These are phyloP conservation scores for Hipposideros larvatus DNA, from an alignment of 2,797 vertebrate genomes.

Conservation along the genomic window DNA sequence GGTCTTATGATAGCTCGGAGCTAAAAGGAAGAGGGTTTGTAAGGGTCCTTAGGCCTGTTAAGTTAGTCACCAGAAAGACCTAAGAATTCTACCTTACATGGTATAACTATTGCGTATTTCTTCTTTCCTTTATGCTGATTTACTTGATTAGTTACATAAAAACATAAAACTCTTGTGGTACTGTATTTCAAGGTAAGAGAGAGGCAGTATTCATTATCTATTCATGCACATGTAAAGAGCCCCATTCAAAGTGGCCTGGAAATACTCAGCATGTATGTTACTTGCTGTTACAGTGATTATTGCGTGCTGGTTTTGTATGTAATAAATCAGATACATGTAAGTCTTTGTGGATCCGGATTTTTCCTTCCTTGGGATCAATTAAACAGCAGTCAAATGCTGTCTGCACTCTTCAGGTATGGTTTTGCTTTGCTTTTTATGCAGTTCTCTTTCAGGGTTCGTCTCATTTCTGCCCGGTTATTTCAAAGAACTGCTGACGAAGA, in stretches of 20 bases:
- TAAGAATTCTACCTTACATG: background rate
- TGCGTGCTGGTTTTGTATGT: background rate
- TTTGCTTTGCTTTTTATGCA: background rate
- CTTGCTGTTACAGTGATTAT: background rate
- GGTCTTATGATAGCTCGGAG: rapidly evolving
- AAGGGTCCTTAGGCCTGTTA: too few species aligned
- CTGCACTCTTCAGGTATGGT: background rate
- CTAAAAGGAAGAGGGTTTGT: background rate
- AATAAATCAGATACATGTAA: background rate
- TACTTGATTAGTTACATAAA: background rate
- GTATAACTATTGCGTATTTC: background rate
- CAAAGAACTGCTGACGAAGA: background rate
- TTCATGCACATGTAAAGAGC: background rate
- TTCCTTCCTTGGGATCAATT: background rate
- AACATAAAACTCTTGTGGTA: too few species aligned
- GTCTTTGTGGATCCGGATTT: background rate
- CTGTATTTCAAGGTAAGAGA: background rate
- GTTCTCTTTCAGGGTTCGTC: background rate
- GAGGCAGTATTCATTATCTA: background rate
- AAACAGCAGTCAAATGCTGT: background rate
- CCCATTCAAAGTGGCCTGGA: background rate
- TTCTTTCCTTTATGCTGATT: background rate
- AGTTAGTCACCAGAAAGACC: background rate
- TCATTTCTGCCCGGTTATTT: background rate
- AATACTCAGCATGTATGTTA: background rate